These are phyloP conservation scores for Pammene aurita DNA, from an alignment of 2,888 invertebrate species.

Conservation along the genomic window DNA sequence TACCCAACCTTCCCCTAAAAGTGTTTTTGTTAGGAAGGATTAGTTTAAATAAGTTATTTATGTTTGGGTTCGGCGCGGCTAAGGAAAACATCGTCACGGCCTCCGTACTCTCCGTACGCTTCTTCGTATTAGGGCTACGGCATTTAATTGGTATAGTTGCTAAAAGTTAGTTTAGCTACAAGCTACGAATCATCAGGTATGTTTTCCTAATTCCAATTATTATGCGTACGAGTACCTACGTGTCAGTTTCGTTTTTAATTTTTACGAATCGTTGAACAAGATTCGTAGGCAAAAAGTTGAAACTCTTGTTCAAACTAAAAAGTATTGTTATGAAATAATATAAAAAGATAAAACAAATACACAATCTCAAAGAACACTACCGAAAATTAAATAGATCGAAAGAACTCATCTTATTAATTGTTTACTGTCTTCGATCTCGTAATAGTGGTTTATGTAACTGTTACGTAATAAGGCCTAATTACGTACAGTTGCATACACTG, in stretches of 20 bases:
- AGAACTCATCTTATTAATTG: background rate
- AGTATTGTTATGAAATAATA: background rate
- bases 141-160: constrained; percentile 31
- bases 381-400: constrained; percentile 5
- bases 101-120: background rate
- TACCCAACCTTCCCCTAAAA: background rate
- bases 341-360: background rate
- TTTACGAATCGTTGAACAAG: no score
- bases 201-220: no score
- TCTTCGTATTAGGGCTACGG: constrained; percentile 5
- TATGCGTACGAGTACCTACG: no score
- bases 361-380: background rate
- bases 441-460: no score
- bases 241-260: no score
- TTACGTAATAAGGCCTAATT: no score
- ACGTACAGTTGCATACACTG: no score
- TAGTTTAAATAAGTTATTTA: constrained; percentile 32
- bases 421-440: background rate
- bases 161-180: constrained; percentile 11
- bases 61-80: constrained; percentile 22
- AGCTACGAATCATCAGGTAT: background rate
- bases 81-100: constrained; percentile 32
- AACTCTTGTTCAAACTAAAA: no score
- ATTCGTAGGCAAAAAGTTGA: no score
- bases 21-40: constrained; percentile 11